A percentile compares a stretch with the other conserved stretches of the same genome.
These are phyloP conservation scores for Sebastiscus albofasciatus DNA, from an alignment of 2,797 vertebrate genomes.

Conservation along the genomic window DNA sequence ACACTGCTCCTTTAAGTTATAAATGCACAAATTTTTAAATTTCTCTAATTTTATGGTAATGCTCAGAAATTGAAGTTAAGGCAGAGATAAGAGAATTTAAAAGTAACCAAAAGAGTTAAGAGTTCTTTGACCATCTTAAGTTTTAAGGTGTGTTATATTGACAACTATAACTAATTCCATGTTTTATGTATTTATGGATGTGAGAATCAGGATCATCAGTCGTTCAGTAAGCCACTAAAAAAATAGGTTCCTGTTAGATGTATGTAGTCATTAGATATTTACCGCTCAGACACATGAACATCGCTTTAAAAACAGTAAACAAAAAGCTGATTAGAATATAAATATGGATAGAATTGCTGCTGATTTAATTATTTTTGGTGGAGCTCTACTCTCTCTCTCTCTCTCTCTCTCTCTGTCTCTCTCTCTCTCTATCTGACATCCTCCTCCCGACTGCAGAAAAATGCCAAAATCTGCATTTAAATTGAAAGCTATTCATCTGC, in stretches of 20 bases:
- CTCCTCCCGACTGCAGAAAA: constrained; percentile 57
- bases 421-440: constrained; percentile 4
- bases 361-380: constrained; percentile 44
- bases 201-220: constrained; percentile 46
- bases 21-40: background rate
- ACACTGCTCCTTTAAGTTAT: background rate
- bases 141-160: constrained; percentile 11
- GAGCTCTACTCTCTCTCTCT: background rate
- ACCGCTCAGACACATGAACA: constrained; percentile 15
- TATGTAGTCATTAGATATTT: constrained; percentile 37
- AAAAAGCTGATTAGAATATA: constrained; percentile 68
- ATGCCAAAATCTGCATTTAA: constrained; percentile 86
- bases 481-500: constrained; percentile 79
- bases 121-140: background rate
- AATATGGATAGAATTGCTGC: constrained; percentile 61
- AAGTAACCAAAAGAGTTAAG: background rate
- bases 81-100: background rate
- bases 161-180: constrained; percentile 27
- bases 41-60: background rate
- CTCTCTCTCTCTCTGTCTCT: background rate
- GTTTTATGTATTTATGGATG: constrained; percentile 58
- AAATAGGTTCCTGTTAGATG: background rate
- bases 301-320: constrained; percentile 47
- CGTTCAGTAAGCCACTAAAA: background rate
- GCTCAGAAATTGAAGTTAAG: background rate